Evolutionary conservation across 2,113 vertebrate species (phyloP), one percentile per base, ranked within the genome.

Genomic region (Dicrurus megarhynchus): DNA sequence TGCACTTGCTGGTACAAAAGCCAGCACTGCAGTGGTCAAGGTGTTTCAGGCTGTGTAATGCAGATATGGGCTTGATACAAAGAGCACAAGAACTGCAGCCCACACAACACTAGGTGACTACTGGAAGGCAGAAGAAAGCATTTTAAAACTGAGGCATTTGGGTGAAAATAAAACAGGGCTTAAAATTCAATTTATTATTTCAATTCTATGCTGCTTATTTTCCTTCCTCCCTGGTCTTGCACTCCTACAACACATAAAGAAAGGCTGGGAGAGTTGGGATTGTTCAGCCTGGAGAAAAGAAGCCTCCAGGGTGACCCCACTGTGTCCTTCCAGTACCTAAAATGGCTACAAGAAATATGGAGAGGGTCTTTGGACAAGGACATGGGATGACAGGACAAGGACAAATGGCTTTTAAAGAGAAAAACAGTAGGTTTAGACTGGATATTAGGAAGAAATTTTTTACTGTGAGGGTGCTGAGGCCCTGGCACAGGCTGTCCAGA

Each of bases 21-120:
- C 7, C 32, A 42, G 53, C 19, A 23, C 10, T 56, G 20, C 28
- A 4, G n/a, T 0, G 11, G 33, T 16, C 22, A 28, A 63, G 61
- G 11, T 5, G 15, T 30, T 69, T 49, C 26, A 55, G 35, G 52
- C 23, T n/a, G 18, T 7, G 30, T 14, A 18, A 75, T 1, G 5
- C 12, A 47, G 11, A 32, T 4, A 15, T 0, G 0, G 35, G 44
- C n/a, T 46, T 28, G 9, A 13, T 0, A 13, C 8, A 17, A 76
- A 33, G 9, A 11, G 4, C 42, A 7, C 33, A 22, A 52, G 44
- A 70, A 71, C 26, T 24, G 32, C 6, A 75, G 73, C 44, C 11
- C 28, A 13, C 7, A 57, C 9, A 11, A 7, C 2, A 1, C 6
- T 33, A 16, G 18, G 3, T 1, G 20, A 53, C 39, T 15, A 10